Percentiles rank a stretch among this genome's conserved stretches.
These are phyloP conservation scores for Aramus guarauna DNA, from an alignment of 2,113 vertebrate genomes.

Conservation along the genomic window DNA sequence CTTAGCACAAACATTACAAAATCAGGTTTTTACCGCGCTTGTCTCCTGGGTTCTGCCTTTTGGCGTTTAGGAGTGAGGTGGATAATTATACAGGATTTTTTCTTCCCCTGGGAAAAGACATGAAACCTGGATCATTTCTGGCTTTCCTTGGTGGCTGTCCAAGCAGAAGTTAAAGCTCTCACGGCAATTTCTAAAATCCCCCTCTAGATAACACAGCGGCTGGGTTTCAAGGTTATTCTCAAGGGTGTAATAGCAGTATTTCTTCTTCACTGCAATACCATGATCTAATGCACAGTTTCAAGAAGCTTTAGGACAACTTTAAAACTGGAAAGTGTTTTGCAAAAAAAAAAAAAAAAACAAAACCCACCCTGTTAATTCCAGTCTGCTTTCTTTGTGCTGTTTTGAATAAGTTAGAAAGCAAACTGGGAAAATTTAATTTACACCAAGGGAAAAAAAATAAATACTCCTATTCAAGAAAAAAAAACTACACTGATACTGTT, in stretches of 20 bases:
- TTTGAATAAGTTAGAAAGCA: conserved; percentile 53
- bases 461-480: neutral
- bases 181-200: conserved; percentile 20
- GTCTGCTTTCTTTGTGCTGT: conserved; percentile 27
- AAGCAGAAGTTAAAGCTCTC: conserved; percentile 57
- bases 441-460: neutral
- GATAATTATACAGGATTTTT: conserved; percentile 26
- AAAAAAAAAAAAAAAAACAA: neutral
- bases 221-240: conserved; percentile 49
- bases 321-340: neutral
- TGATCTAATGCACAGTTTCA: conserved; percentile 10
- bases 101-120: conserved; percentile 20
- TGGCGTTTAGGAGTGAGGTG: neutral
- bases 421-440: conserved; percentile 64
- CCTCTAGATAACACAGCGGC: conserved; percentile 37
- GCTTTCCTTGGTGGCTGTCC: conserved; percentile 46
- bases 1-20: neutral
- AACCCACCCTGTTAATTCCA: conserved; percentile 13
- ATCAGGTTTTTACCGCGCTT: neutral
- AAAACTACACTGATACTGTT: neutral
- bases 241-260: conserved; percentile 46
- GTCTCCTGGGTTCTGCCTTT: neutral
- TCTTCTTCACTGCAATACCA: conserved; percentile 30
- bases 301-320: neutral
- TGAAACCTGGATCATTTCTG: conserved; percentile 31